Evolutionary conservation across 1,140 invertebrate species (phyloP).

Genomic region (Drosophila micromelanica): DNA sequence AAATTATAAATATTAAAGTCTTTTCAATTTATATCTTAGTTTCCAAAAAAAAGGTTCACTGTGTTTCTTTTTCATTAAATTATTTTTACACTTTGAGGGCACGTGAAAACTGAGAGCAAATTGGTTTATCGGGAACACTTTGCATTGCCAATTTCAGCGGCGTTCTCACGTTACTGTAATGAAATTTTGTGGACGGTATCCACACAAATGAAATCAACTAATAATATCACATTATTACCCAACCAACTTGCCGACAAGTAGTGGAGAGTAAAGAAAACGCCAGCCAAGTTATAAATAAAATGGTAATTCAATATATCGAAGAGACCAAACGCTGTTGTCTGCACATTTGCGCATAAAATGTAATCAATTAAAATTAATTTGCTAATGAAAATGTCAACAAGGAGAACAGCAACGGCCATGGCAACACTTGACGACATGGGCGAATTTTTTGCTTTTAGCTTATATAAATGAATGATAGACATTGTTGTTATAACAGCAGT

Average conservation of each 20-base stretch:
- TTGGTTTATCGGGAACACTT: conserved; percentile 21
- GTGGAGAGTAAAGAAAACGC: conserved; percentile 8
- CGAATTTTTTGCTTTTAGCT: conserved; percentile 46
- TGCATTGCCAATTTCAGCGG: conserved; percentile 26
- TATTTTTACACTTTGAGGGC: background rate
- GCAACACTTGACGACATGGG: conserved; percentile 50
- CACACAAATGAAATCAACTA: conserved; percentile 34
- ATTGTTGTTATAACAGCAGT: conserved; percentile 66
- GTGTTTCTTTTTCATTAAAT: background rate
- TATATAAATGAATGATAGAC: conserved; percentile 64
- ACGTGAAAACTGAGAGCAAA: conserved; percentile 17
- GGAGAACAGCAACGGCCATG: conserved; percentile 41
- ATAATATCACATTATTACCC: conserved; percentile 51
- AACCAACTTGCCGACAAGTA: conserved; percentile 14
- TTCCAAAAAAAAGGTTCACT: too few species aligned
- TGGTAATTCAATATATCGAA: conserved; percentile 69
- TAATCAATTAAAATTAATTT: conserved; percentile 78
- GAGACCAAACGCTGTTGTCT: conserved; percentile 30
- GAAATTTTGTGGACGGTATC: conserved; percentile 28
- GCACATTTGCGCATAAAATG: conserved; percentile 69
- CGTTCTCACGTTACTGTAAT: conserved; percentile 51
- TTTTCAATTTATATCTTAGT: too few species aligned
- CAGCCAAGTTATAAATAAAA: conserved; percentile 60
- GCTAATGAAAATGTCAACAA: conserved; percentile 76
- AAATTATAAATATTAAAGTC: too few species aligned